These are phyloP conservation scores for Takifugu bimaculatus DNA, from an alignment of 2,113 vertebrate genomes.

Conservation along the genomic window DNA sequence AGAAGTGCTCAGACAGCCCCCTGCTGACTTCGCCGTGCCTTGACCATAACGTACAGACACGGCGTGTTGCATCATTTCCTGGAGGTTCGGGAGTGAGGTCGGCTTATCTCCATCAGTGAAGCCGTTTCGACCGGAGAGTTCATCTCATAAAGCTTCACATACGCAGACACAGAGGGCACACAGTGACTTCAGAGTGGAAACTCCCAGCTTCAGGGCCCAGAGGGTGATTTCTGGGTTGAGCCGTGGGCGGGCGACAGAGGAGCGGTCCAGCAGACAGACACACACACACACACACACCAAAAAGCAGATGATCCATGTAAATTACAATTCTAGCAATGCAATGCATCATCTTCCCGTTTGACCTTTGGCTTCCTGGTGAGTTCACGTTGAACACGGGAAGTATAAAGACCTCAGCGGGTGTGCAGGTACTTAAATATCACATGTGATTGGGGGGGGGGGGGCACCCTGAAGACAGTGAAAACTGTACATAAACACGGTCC, in stretches of 20 bases:
- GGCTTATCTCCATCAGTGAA: slow-evolving; percentile 44
- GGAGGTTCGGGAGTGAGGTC: slow-evolving; percentile 21
- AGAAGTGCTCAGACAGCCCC: too few relatives aligned
- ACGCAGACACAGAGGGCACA: slow-evolving; percentile 2
- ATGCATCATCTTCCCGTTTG: too few relatives aligned
- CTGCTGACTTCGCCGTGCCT: too few relatives aligned
- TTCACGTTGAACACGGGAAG: too few relatives aligned
- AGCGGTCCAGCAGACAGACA: slow-evolving; percentile 23
- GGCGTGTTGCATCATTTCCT: too few relatives aligned
- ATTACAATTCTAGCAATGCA: too few relatives aligned
- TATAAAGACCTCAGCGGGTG: slow-evolving; percentile 1
- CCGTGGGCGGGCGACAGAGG: slow-evolving; percentile 16
- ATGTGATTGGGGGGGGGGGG: slow-evolving; percentile 20
- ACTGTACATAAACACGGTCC: slow-evolving; percentile 20
- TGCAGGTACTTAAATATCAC: slow-evolving; percentile 11
- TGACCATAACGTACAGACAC: too few relatives aligned
- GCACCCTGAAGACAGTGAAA: slow-evolving; percentile 33
- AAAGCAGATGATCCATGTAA: slow-evolving; percentile 1
- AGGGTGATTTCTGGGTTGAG: slow-evolving; percentile 41
- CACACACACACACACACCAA: slow-evolving; percentile 1
- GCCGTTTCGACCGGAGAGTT: slow-evolving; percentile 31
- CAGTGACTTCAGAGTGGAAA: slow-evolving; percentile 31
- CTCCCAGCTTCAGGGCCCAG: slow-evolving; percentile 17
- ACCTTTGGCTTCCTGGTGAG: too few relatives aligned
- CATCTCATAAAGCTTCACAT: slow-evolving; percentile 25